Conservation (phyloP, 2,113 vertebrate species). For the Ciconia boyciana region DNA sequence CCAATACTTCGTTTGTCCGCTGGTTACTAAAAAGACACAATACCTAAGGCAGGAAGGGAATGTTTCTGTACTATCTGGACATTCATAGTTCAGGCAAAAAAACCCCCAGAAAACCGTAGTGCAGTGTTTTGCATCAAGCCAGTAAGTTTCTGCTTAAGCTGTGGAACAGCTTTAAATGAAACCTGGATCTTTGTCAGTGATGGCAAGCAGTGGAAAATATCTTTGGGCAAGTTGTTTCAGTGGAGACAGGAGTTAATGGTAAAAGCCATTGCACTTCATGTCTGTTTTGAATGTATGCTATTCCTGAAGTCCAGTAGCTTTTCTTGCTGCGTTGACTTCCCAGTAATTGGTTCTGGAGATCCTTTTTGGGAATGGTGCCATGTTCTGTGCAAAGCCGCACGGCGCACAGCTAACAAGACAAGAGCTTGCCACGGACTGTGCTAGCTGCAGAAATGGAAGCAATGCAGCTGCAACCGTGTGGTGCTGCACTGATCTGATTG, state of each 20-base stretch:
- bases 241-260: neutral
- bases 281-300: neutral
- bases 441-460: neutral
- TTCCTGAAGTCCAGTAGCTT: neutral
- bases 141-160: neutral
- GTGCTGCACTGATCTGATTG: neutral
- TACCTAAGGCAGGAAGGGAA: neutral
- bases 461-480: neutral
- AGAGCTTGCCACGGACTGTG: neutral
- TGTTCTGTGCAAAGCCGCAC: neutral
- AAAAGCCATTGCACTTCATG: neutral
- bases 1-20: neutral
- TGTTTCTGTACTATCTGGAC: neutral
- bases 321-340: neutral
- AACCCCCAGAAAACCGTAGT: neutral
- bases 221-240: neutral
- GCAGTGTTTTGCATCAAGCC: neutral
- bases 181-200: neutral
- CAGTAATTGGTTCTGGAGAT: neutral
- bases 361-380: neutral
- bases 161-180: neutral
- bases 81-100: neutral
- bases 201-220: neutral
- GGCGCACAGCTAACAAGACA: accelerated
- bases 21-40: neutral